Conservation (phyloP, 2,888 invertebrate genomes). For the Eupithecia subfuscata region DNA sequence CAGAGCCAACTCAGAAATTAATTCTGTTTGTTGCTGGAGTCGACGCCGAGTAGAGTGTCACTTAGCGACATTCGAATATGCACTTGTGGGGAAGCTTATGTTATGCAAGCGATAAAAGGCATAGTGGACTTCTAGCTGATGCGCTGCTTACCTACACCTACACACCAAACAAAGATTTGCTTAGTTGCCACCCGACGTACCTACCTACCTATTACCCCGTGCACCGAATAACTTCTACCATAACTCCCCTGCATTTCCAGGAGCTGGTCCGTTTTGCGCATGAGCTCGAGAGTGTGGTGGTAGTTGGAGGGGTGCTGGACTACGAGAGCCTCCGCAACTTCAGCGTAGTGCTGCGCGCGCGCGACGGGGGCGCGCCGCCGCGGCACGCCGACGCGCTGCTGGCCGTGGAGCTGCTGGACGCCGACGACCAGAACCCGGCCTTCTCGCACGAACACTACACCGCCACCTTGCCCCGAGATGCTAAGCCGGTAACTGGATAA, state of each 20-base stretch:
- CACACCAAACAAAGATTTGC: neutral
- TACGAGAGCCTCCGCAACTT: conserved; percentile 92
- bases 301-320: conserved; percentile 91
- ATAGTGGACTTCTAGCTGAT: neutral
- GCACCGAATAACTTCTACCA: neutral
- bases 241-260: conserved; percentile 59
- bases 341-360: conserved; percentile 88
- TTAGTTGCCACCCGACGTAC: neutral
- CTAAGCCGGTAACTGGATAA: conserved; percentile 75
- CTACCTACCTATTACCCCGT: neutral
- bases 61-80: no score
- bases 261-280: conserved; percentile 93
- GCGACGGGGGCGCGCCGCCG: conserved; percentile 93
- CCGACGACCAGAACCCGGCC: conserved; percentile 95
- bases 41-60: no score
- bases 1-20: no score
- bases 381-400: conserved; percentile 89
- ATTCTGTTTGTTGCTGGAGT: no score
- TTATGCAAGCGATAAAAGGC: no score
- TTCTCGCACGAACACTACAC: conserved; percentile 90
- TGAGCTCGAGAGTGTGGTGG: conserved; percentile 92
- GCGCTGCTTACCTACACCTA: neutral
- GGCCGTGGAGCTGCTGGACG: conserved; percentile 91
- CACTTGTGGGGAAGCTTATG: no score
- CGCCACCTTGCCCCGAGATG: conserved; percentile 86